Evolutionary conservation across 2,113 vertebrate species (phyloP), one percentile per base, ranked within the genome.

Genomic region (Promerops cafer): DNA sequence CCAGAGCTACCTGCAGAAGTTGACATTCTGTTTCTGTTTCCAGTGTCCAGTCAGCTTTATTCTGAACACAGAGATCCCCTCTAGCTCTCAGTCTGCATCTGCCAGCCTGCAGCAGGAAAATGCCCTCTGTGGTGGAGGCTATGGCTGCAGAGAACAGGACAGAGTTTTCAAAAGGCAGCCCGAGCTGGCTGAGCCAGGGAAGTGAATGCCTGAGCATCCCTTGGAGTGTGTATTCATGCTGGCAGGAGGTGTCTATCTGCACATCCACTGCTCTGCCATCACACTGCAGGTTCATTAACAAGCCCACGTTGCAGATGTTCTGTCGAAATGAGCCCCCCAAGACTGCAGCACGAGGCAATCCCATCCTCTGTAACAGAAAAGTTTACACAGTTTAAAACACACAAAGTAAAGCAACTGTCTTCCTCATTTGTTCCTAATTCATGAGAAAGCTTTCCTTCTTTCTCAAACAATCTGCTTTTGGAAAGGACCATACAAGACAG

Each of bases 131-230:
- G 35, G 70, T 83, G 5, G 94, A 76, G 42, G 83, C 96, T n/a
- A 80, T 54, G 30, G 95, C 94, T 63, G 94, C 85, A 50, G 90
- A 95, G 8, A 97, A 88, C 39, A 96, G 53, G 20, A 98, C 3
- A 26, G 85, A 93, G 92, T 97, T 97, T 47, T 90, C 89, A 16
- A 53, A 78, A 23, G 98, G 98, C 45, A 98, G 80, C 61, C 98
- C 98, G 20, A 89, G 86, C 59, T 70, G 93, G 31, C 56, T 95
- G 53, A 98, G 95, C 65, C 86, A 91, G 18, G 57, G 61, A 53
- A 98, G 61, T 7, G 98, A 98, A 91, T 98, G 98, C 28, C 63
- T 96, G 53, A 99, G 90, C 19, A 44, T 60, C 27, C 98, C 98
- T 27, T 86, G 97, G 40, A 98, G 75, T 4, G 47, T 42, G 8